Base-by-base conservation (phyloP, 2,797 vertebrate genomes). In the Otolemur crassicaudatus region DNA sequence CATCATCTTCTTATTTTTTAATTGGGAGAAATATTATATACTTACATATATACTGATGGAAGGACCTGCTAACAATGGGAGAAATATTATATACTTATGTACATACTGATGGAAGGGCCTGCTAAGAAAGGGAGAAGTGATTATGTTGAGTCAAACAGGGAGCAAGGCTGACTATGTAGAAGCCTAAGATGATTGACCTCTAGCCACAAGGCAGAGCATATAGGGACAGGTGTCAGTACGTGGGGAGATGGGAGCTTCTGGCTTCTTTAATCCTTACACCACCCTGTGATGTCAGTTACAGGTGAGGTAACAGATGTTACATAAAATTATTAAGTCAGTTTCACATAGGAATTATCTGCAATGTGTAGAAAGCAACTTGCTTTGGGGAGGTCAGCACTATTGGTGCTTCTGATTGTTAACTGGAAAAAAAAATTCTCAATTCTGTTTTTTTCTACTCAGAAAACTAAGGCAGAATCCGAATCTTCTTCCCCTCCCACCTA, bases 401-500 rank as follows among this genome's bases (percentile, higher is more conserved):
- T 72, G 88, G 17, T 79, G 34, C 94, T 88, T 96, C 84, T 90
- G 37, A 58, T 90, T 40, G 22, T n/a, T 90, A 63, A 88, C 69
- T 73, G 58, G 75, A 94, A 89, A 79, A 79, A 69, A 90, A 65
- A 87, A 91, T 49, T 61, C 46, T 19, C 49, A 61, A 16, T 90
- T 96, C 46, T 58, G 2, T 81, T 89, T 95, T 91, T 27, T 92
- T 70, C 72, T 46, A 89, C 53, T 85, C 46, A 84, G 58, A 23
- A 58, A 79, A 87, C 56, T n/a, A 77, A 85, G 65, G 65, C 29
- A 25, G 17, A 69, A 40, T 73, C 84, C 96, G 72, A 94, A 46
- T 56, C 43, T 58, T 96, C 60, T 43, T 25, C 27, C 7, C 4
- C n/a, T 40, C 58, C 20, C 12, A n/a, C 13, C 22, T 16, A 22